Evolutionary conservation across 2,888 invertebrate species (phyloP).

Genomic region (Meiosimyza platycephala): DNA sequence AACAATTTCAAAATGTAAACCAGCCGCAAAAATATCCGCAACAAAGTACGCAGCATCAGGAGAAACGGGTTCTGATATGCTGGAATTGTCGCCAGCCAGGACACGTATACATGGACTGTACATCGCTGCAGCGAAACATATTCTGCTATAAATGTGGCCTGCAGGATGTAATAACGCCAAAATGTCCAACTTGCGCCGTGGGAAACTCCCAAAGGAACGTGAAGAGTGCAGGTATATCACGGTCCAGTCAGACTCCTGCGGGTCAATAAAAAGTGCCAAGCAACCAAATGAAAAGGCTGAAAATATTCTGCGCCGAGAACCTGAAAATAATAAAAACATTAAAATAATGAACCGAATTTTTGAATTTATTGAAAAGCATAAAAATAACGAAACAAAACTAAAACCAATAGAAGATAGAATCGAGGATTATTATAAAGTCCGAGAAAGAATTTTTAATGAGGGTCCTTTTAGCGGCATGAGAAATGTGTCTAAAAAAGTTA

Average conservation of each 20-base stretch:
- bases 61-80: too few species aligned
- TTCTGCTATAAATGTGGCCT: not conserved
- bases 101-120: not conserved
- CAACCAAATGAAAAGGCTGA: too few species aligned
- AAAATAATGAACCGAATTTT: too few species aligned
- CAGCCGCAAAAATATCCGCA: too few species aligned
- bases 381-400: not conserved
- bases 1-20: too few species aligned
- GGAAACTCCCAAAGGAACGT: constrained; percentile 25
- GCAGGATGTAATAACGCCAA: not conserved
- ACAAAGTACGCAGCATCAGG: too few species aligned
- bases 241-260: too few species aligned
- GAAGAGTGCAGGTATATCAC: constrained; percentile 9
- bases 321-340: too few species aligned
- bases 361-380: too few species aligned
- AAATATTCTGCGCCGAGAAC: too few species aligned
- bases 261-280: not conserved
- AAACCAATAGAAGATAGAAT: not conserved
- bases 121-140: not conserved
- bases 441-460: not conserved
- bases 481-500: not conserved
- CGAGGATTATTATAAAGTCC: not conserved
- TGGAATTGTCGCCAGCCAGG: too few species aligned
- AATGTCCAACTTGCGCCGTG: constrained; percentile 2
- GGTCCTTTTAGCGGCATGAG: not conserved